phyloP scores from a whole-genome alignment of 1,140 invertebrate genomes.

The Lepidurus couesii region DNA sequence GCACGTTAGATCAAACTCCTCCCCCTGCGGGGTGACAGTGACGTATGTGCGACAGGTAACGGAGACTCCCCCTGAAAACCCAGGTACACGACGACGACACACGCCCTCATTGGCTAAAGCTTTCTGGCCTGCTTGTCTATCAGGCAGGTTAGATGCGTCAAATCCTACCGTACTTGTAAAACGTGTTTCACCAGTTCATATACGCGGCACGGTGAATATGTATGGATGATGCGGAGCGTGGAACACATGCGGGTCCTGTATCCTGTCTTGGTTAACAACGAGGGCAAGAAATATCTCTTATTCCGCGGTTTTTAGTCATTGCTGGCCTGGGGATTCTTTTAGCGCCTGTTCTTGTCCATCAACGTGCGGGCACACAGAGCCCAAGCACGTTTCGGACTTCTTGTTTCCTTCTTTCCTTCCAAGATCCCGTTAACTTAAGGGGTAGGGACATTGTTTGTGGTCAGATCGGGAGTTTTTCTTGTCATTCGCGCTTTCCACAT shows the following conservation, averaged over 20 bases:
- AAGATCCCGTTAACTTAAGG: not conserved
- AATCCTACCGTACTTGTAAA: not conserved
- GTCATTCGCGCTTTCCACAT: not conserved
- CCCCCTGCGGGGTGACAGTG: slow-evolving; percentile 20
- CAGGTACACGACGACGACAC: not conserved
- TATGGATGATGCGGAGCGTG: too few species aligned
- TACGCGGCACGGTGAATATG: too few species aligned
- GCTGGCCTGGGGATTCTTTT: not conserved
- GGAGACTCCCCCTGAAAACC: not conserved
- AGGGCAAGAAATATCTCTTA: not conserved
- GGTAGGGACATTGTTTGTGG: not conserved
- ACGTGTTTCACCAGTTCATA: too few species aligned
- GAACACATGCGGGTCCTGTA: too few species aligned
- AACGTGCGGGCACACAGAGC: not conserved
- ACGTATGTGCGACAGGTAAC: slow-evolving; percentile 10
- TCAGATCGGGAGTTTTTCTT: slow-evolving; percentile 7
- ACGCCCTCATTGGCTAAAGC: not conserved
- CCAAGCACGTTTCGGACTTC: not conserved
- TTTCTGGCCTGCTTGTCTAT: not conserved
- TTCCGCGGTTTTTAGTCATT: not conserved
- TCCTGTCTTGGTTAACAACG: too few species aligned
- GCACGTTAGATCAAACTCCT: slow-evolving; percentile 16
- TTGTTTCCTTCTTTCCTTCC: not conserved
- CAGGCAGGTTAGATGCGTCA: not conserved
- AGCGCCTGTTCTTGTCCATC: not conserved